Evolutionary conservation across 2,113 vertebrate genomes (phyloP).

Genomic region (Otolemur garnettii): DNA sequence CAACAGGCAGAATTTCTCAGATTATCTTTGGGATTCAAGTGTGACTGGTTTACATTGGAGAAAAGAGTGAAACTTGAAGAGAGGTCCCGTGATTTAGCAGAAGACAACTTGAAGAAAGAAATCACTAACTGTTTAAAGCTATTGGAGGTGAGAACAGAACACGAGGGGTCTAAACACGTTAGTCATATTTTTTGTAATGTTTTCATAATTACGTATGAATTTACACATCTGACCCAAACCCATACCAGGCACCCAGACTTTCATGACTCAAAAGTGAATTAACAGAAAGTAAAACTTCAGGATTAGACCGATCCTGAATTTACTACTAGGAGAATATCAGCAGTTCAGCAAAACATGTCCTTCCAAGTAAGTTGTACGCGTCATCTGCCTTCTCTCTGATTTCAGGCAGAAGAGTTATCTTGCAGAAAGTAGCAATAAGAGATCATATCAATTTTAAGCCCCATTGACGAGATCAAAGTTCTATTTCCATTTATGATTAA

Average conservation of each 20-base stretch:
- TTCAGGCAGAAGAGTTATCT: not conserved
- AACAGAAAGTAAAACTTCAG: not conserved
- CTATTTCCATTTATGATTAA: not conserved
- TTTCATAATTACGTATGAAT: not conserved
- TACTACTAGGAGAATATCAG: not conserved
- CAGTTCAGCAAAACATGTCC: not conserved
- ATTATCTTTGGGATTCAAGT: conserved; percentile 96
- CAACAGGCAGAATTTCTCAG: conserved; percentile 95
- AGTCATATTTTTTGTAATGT: not conserved
- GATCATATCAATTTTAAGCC: not conserved
- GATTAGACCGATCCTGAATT: not conserved
- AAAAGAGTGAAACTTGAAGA: conserved; percentile 96
- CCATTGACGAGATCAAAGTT: not conserved
- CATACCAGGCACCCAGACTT: not conserved
- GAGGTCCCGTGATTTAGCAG: conserved; percentile 95
- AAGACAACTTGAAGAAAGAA: conserved; percentile 96
- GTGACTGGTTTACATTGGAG: conserved; percentile 97
- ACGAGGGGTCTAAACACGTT: not conserved
- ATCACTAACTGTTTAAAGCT: conserved; percentile 94
- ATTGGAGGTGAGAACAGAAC: conserved; percentile 89
- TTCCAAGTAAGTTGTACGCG: not conserved
- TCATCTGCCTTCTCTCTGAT: not conserved
- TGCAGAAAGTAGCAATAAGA: not conserved
- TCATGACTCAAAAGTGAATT: not conserved
- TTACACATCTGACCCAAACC: not conserved